Percentiles rank a stretch among this genome's conserved stretches.
Evolutionary conservation across 92 coral and sea anemone species (phyloP).

Genomic region (Palythoa grandiflora): DNA sequence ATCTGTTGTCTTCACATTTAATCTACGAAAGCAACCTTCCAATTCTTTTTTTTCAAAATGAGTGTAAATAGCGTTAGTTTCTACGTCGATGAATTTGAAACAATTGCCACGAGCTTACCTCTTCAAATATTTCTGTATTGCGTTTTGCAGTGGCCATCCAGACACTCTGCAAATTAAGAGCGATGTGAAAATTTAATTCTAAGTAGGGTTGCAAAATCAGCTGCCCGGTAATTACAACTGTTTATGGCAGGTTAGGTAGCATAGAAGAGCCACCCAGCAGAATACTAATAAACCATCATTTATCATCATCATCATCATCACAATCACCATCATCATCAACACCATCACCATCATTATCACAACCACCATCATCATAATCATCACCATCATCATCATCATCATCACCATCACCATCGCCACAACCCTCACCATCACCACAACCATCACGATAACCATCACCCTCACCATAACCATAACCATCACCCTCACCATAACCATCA

Average conservation of each 20-base stretch:
- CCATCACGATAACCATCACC: not conserved
- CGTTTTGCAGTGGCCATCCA: constrained; percentile 86
- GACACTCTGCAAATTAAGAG: constrained; percentile 61
- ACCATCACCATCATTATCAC: not conserved
- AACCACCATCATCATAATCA: not conserved
- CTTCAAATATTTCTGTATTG: constrained; percentile 87
- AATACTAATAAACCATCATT: not conserved
- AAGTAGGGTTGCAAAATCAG: too few relatives aligned
- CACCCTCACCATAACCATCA: not conserved
- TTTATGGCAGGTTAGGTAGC: too few relatives aligned
- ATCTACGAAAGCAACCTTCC: not conserved
- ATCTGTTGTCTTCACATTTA: not conserved
- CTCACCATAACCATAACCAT: not conserved
- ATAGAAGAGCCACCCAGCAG: too few relatives aligned
- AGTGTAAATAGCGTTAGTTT: too few relatives aligned
- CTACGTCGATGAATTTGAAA: not conserved
- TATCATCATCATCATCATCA: not conserved
- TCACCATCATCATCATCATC: not conserved
- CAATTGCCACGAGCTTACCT: constrained; percentile 55
- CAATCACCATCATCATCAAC: too few relatives aligned
- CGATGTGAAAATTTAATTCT: not conserved
- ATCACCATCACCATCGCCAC: not conserved
- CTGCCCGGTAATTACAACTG: too few relatives aligned
- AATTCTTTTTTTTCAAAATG: not conserved
- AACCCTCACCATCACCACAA: not conserved